Evolutionary conservation across 2,797 vertebrate species (phyloP), one percentile per base, ranked within the genome.

Genomic region (Sebastes paucispinis): DNA sequence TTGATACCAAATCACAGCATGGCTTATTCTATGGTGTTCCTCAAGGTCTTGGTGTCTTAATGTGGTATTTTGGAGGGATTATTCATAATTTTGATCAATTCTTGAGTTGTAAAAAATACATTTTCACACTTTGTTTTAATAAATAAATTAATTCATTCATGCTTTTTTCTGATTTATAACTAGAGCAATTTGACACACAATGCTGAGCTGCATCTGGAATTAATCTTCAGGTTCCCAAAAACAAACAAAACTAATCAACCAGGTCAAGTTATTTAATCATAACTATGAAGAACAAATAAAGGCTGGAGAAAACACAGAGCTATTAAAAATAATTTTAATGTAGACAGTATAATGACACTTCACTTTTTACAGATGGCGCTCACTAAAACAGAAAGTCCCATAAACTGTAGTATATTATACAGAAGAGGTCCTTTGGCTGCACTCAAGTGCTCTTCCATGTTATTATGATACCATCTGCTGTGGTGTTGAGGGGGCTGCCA

Each of bases 311-410:
- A 31, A 83, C 69, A 79, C 68, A 74, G 18, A 80, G 85, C 84
- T 89, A 84, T 90, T 90, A 74, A 86, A 93, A 92, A 89, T 85
- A 78, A 14, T 87, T 91, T 87, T 90, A 91, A 93, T 90, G 76
- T 77, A 72, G 83, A 91, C 87, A 83, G 24, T 89, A 89, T 89
- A 83, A 91, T 88, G 75, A 83, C 70, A 87, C 69, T 69, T 83
- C 22, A 89, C 60, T 64, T 73, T 82, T 83, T 85, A 83, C 74
- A 90, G 84, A 74, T 83, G 75, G 60, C 81, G 88, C 84, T 88
- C 81, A 88, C 31, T 74, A 62, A 79, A 90, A 80, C 90, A 84
- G 74, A 81, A 89, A 54, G 74, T 83, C 69, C 68, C 82, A 87
- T 77, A 57, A 82, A 79, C 50, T 82, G 80, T 29, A 59, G 29